phyloP scores from a whole-genome alignment of 2,797 vertebrate genomes.

The Steatocranus sp. region DNA sequence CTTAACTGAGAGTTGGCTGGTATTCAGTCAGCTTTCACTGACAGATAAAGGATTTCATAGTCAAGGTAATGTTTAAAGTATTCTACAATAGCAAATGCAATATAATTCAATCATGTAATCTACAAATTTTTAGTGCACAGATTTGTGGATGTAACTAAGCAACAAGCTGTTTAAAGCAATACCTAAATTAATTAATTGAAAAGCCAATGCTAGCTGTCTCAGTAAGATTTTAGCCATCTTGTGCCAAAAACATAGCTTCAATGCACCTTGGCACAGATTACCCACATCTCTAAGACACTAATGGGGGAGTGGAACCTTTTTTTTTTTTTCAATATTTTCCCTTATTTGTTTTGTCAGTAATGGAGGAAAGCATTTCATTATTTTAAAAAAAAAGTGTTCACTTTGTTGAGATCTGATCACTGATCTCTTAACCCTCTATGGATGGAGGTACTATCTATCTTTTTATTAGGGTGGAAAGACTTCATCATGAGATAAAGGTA shows the following conservation, averaged over 20 bases:
- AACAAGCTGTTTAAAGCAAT: background rate
- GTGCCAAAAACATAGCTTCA: background rate
- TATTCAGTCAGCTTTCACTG: constrained; percentile 1
- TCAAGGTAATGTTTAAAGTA: background rate
- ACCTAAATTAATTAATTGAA: background rate
- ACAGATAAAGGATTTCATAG: background rate
- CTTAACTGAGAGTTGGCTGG: background rate
- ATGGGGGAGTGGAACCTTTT: background rate
- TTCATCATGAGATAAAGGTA: background rate
- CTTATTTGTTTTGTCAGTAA: background rate
- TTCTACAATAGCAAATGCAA: background rate
- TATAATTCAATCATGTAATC: background rate
- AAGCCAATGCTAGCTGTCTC: background rate
- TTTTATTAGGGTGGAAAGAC: background rate
- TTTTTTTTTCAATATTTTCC: background rate
- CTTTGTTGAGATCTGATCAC: background rate
- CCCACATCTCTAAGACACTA: background rate
- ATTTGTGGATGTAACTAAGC: background rate
- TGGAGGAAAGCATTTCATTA: background rate
- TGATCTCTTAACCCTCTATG: background rate
- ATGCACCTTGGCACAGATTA: background rate
- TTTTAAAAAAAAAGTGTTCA: background rate
- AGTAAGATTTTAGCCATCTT: background rate
- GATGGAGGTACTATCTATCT: background rate
- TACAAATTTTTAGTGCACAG: background rate